These are phyloP conservation scores for Trachelipus rathkii DNA, from an alignment of 1,140 invertebrate species.

Conservation along the genomic window DNA sequence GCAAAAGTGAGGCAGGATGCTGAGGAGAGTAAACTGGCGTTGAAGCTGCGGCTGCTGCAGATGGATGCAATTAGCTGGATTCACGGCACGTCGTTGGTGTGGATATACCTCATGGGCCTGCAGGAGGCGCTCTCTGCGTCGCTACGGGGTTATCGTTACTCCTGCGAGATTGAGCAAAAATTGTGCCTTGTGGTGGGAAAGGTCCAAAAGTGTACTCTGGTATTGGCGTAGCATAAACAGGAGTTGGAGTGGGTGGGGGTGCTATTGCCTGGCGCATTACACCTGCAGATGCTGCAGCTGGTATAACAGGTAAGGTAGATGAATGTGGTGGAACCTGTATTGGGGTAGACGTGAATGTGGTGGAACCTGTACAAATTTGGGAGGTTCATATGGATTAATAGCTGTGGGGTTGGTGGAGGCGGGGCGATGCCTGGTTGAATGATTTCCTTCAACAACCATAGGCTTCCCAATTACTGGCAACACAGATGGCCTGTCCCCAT, in stretches of 20 bases:
- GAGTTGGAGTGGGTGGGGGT: conserved; percentile 20
- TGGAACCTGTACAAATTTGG: conserved; percentile 33
- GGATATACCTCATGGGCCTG: too few relatives aligned
- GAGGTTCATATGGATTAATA: conserved; percentile 26
- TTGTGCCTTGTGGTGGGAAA: conserved; percentile 32
- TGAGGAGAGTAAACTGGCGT: conserved; percentile 35
- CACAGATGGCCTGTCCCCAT: not conserved
- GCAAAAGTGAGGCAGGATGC: conserved; percentile 30
- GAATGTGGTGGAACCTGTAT: conserved; percentile 31
- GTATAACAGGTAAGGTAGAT: conserved; percentile 31
- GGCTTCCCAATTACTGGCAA: not conserved
- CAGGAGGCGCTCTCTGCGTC: conserved; percentile 19
- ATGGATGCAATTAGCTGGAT: not conserved
- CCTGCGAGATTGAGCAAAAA: conserved; percentile 37
- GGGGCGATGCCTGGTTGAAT: conserved; percentile 23
- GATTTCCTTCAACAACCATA: conserved; percentile 30
- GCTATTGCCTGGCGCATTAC: conserved; percentile 36
- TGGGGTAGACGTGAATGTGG: conserved; percentile 32
- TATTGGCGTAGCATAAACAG: conserved; percentile 32
- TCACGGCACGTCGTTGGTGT: too few relatives aligned
- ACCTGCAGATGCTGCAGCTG: conserved; percentile 31
- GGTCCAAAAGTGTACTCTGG: conserved; percentile 36
- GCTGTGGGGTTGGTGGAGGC: not conserved
- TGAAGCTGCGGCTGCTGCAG: conserved; percentile 16
- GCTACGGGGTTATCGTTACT: too few relatives aligned